phyloP scores from a whole-genome alignment of 2,797 vertebrate species.

The Ataeniobius toweri region DNA sequence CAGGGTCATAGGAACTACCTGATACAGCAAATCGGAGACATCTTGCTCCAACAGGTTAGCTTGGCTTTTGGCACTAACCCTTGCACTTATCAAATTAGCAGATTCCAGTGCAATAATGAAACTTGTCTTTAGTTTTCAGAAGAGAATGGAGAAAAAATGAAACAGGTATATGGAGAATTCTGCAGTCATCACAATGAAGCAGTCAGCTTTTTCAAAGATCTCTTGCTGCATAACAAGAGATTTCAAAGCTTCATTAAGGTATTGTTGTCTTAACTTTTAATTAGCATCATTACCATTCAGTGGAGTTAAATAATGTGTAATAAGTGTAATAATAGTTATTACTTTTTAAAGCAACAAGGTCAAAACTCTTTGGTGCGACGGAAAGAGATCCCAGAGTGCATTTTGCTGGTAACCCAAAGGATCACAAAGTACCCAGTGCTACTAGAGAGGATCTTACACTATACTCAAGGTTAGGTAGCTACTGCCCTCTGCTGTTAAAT shows the following conservation, averaged over 20 bases:
- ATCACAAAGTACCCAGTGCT: slow-evolving; percentile 98
- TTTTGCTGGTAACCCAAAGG: slow-evolving; percentile 94
- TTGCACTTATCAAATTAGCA: not conserved
- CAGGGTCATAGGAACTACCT: slow-evolving; percentile 88
- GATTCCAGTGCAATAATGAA: not conserved
- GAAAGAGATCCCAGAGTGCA: slow-evolving; percentile 94
- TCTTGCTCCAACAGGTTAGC: slow-evolving; percentile 89
- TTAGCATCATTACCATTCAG: not conserved
- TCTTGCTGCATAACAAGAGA: slow-evolving; percentile 93
- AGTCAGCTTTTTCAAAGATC: slow-evolving; percentile 93
- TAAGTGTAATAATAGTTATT: not conserved
- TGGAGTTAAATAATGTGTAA: not conserved
- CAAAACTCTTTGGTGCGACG: slow-evolving; percentile 91
- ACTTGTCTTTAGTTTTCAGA: slow-evolving; percentile 87
- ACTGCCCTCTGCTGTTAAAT: slow-evolving; percentile 59
- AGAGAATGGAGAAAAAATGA: slow-evolving; percentile 91
- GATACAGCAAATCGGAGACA: slow-evolving; percentile 88
- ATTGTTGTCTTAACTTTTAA: slow-evolving; percentile 21
- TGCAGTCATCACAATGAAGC: slow-evolving; percentile 96
- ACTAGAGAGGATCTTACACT: slow-evolving; percentile 91
- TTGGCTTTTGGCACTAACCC: too few relatives aligned
- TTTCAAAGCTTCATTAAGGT: slow-evolving; percentile 96
- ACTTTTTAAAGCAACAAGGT: slow-evolving; percentile 86
- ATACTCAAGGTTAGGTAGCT: slow-evolving; percentile 85
- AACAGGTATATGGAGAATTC: slow-evolving; percentile 92